Conservation (phyloP, 1,140 invertebrate genomes). For the Gryllus bimaculatus region DNA sequence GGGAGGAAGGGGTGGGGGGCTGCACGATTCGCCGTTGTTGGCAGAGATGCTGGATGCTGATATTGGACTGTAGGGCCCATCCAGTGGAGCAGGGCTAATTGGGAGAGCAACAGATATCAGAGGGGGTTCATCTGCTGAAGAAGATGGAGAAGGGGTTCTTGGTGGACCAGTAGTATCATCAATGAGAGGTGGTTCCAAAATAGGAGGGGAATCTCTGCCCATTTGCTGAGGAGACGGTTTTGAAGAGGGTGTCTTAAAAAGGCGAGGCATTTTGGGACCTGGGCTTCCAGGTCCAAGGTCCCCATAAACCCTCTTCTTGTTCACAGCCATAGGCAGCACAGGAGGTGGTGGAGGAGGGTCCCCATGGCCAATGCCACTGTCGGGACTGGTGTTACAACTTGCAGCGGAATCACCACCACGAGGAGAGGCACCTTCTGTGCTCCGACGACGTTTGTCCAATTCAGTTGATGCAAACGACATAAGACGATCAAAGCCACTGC, state of each 20-base stretch:
- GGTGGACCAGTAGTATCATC: slow-evolving; percentile 47
- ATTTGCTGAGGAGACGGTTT: slow-evolving; percentile 25
- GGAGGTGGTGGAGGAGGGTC: slow-evolving; percentile 39
- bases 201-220: slow-evolving; percentile 38
- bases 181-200: slow-evolving; percentile 30
- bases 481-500: slow-evolving; percentile 74
- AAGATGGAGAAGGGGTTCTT: slow-evolving; percentile 55
- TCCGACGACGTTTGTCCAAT: slow-evolving; percentile 66
- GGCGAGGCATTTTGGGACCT: slow-evolving; percentile 35
- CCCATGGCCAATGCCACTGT: slow-evolving; percentile 65
- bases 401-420: slow-evolving; percentile 33
- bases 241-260: slow-evolving; percentile 29
- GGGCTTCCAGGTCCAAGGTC: slow-evolving; percentile 31
- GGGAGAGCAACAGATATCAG: slow-evolving; percentile 27
- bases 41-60: slow-evolving; percentile 11
- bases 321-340: slow-evolving; percentile 23
- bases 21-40: slow-evolving; percentile 7
- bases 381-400: slow-evolving; percentile 62
- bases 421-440: slow-evolving; percentile 49
- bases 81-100: slow-evolving; percentile 27
- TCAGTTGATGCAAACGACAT: slow-evolving; percentile 79
- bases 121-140: slow-evolving; percentile 36
- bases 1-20: slow-evolving; percentile 21
- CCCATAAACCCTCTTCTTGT: slow-evolving; percentile 25
- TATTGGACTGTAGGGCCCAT: slow-evolving; percentile 34